A percentile compares a stretch with the other conserved stretches of the same genome.
These are phyloP conservation scores for Dendroctonus ponderosae DNA, from an alignment of 1,140 invertebrate genomes.

Conservation along the genomic window DNA sequence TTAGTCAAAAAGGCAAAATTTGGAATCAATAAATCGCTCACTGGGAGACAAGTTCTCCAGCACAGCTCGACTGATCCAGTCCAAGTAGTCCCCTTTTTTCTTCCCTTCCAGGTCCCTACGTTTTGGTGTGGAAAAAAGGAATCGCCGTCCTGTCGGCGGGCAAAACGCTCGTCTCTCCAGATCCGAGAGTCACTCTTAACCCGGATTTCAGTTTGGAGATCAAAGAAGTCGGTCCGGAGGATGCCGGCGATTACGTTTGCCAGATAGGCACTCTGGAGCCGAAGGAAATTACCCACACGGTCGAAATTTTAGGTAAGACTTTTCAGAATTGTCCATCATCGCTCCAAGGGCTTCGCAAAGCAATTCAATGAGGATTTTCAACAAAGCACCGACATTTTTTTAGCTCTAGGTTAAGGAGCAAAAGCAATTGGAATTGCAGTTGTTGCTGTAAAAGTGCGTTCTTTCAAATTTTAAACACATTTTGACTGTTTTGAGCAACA, in stretches of 20 bases:
- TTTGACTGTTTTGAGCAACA: too few species aligned
- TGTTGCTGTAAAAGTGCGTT: too few species aligned
- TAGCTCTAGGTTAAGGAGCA: too few species aligned
- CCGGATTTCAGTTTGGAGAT: slow-evolving; percentile 60
- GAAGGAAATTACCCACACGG: slow-evolving; percentile 59
- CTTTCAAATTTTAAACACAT: too few species aligned
- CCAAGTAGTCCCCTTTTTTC: not conserved
- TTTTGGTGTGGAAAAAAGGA: slow-evolving; percentile 59
- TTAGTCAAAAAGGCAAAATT: too few species aligned
- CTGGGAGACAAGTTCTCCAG: too few species aligned
- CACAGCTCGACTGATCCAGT: too few species aligned
- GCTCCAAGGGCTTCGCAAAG: too few species aligned
- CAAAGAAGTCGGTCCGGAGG: slow-evolving; percentile 56
- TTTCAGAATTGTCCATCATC: not conserved
- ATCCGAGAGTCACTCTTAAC: slow-evolving; percentile 56
- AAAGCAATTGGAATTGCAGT: too few species aligned
- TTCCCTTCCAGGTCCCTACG: slow-evolving; percentile 53
- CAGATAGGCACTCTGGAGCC: slow-evolving; percentile 60
- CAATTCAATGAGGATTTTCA: too few species aligned
- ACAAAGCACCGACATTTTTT: too few species aligned
- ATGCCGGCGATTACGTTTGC: slow-evolving; percentile 63
- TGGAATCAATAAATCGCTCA: too few species aligned
- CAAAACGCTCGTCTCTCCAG: slow-evolving; percentile 58
- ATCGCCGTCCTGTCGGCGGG: slow-evolving; percentile 60
- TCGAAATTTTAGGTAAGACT: slow-evolving; percentile 60